Conservation (phyloP, 2,888 invertebrate species). For the Plagiodera versicolora region DNA sequence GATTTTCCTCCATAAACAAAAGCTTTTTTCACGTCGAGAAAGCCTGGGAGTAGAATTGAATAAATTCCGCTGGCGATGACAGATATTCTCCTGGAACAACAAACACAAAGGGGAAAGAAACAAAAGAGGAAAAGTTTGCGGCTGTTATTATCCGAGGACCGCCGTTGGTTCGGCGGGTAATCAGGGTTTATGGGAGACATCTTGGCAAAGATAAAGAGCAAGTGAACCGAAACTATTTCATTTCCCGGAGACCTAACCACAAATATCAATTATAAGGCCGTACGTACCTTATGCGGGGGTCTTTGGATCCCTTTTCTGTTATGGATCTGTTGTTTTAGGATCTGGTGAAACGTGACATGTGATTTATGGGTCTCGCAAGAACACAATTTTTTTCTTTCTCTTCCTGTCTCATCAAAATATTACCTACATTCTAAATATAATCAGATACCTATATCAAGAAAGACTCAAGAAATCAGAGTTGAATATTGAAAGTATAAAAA, state of each 20-base stretch:
- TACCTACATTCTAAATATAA: no score
- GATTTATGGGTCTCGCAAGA: background rate
- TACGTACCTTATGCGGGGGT: conserved; percentile 38
- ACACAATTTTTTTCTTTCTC: no score
- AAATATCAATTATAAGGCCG: conserved; percentile 53
- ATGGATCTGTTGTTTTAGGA: conserved; percentile 22
- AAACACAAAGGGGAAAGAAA: conserved; percentile 31
- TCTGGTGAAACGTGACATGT: background rate
- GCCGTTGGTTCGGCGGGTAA: conserved; percentile 42
- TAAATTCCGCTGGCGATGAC: conserved; percentile 26
- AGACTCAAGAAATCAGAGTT: no score
- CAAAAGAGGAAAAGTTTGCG: conserved; percentile 25
- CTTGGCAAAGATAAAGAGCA: conserved; percentile 53
- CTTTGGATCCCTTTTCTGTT: conserved; percentile 36
- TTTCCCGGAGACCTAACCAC: conserved; percentile 49
- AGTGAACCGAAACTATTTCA: conserved; percentile 53
- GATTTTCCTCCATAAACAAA: background rate
- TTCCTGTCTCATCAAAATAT: no score
- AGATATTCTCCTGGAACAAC: conserved; percentile 30
- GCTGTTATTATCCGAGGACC: conserved; percentile 40
- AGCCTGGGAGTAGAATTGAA: conserved; percentile 24
- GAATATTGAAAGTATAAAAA: no score
- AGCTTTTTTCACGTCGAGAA: background rate
- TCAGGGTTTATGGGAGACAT: conserved; percentile 55
- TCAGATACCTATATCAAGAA: no score